Base-by-base conservation (phyloP, 1,140 invertebrate species). In the Aphaenogaster rudis region DNA sequence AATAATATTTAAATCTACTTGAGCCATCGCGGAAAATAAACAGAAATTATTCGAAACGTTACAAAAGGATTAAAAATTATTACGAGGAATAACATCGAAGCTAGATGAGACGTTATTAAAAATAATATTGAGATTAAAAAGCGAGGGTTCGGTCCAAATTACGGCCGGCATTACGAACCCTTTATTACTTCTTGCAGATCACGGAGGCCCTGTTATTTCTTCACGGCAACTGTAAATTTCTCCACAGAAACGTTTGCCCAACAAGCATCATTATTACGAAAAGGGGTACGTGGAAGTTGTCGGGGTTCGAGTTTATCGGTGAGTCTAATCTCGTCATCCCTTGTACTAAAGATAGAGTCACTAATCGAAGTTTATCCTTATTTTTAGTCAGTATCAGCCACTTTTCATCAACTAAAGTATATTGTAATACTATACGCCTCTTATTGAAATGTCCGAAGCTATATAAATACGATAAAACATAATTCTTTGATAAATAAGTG, bases 231-330 rank as follows among this genome's bases (percentile, higher is more conserved):
- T 97, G 97, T 86, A 97, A 98, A 93, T 96, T 98, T 87, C 96
- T 99, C 63, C 99, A 99, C 94, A 97, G 98, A 89, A 99, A 99
- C 95, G 97, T 99, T 21, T 99, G 98, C 95, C 99, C 99, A 5
- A 97, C 97, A 86, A 98, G 98, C 88, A 98, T 99, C 87, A 96
- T 99, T 66, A 97, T 99, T 71, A 99, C 98, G n/a, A 98, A 98
- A 93, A 97, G 97, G 66, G 99, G 99, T 52, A 99, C 98, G 9
- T 99, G 99, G 99, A 99, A 99, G 95, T 96, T 99, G 36, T 98
- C 97, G 15, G 99, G 99, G 3, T 96, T 99, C 61, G 99, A 99
- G 93, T 99, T 99, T 96, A 97, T 97, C 90, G 98, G 98, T 98
- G 95, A 96, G 89, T 45, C 21, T 11, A 52, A 33, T 52, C 39